Evolutionary conservation across 2,113 vertebrate genomes (phyloP), one percentile per base, ranked within the genome.

Genomic region (Thryonomys swinderianus): DNA sequence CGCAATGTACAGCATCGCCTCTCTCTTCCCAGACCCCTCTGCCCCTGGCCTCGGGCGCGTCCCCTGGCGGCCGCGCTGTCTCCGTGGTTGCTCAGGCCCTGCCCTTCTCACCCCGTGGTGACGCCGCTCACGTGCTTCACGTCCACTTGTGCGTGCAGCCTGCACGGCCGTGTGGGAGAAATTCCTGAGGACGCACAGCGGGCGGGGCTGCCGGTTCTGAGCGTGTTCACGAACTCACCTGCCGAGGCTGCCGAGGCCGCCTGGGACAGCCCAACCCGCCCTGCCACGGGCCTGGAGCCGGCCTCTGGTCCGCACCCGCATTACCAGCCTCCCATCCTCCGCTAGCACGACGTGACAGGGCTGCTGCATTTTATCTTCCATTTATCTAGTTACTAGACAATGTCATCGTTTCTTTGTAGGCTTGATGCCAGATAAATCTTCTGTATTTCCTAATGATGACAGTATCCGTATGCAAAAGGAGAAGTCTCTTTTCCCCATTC

Each of bases 171-270:
- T 5, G 7, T 0, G 18, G 17, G 53, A n/a, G 25, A n/a, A 32
- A 0, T 8, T 13, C 2, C 7, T 9, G 0, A 34, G 55, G 17
- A 1, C 17, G 12, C 1, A 13, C 1, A 30, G 45, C 32, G 34
- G 1, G 0, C 21, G 27, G 0, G 0, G 59, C 2, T 0, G 9
- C 74, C 30, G 12, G 18, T 27, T 45, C 37, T 18, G 34, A 78
- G 78, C 8, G 2, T 8, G 0, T 10, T 30, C 16, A 0, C 14
- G 0, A n/a, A n/a, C n/a, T n/a, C n/a, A n/a, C n/a, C n/a, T n/a
- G n/a, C n/a, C n/a, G n/a, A n/a, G n/a, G n/a, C n/a, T n/a, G n/a
- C n/a, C n/a, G n/a, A n/a, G n/a, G n/a, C n/a, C n/a, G n/a, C n/a
- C n/a, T n/a, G n/a, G n/a, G n/a, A n/a, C n/a, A n/a, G n/a, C n/a